Conservation (phyloP, 2,797 vertebrate species). For the Lithobates sylvaticus region DNA sequence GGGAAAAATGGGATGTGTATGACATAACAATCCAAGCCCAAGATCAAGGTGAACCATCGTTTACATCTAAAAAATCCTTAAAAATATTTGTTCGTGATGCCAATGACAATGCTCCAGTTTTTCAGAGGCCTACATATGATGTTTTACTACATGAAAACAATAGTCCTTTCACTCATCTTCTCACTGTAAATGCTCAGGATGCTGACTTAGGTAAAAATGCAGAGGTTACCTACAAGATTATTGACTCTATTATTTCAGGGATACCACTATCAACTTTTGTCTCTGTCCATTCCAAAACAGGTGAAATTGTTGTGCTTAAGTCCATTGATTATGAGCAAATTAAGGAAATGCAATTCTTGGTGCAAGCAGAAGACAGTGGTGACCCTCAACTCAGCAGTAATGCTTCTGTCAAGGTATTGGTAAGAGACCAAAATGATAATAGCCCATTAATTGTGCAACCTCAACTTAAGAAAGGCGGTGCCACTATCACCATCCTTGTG, state of each 20-base stretch:
- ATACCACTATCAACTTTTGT: slow-evolving; percentile 69
- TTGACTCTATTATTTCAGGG: slow-evolving; percentile 71
- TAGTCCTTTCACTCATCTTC: slow-evolving; percentile 72
- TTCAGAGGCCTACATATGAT: slow-evolving; percentile 78
- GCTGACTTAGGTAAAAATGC: slow-evolving; percentile 84
- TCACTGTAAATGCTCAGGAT: slow-evolving; percentile 83
- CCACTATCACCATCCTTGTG: slow-evolving; percentile 82
- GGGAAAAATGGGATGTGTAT: slow-evolving; percentile 85
- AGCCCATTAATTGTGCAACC: slow-evolving; percentile 82
- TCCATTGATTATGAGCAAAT: slow-evolving; percentile 86
- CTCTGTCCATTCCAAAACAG: slow-evolving; percentile 81
- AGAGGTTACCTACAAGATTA: slow-evolving; percentile 84
- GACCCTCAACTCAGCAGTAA: slow-evolving; percentile 83
- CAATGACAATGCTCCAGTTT: slow-evolving; percentile 89
- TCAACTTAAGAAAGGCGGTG: slow-evolving; percentile 75
- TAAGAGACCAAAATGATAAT: slow-evolving; percentile 90
- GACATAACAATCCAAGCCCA: slow-evolving; percentile 82
- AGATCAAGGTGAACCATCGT: slow-evolving; percentile 81
- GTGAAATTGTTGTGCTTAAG: slow-evolving; percentile 79
- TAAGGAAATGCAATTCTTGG: slow-evolving; percentile 79
- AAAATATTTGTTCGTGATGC: slow-evolving; percentile 85
- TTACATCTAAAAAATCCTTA: slow-evolving; percentile 79
- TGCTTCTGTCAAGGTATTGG: slow-evolving; percentile 77
- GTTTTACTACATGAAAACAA: slow-evolving; percentile 84
- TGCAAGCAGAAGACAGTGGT: slow-evolving; percentile 87